Percentiles rank a stretch among this genome's conserved stretches.
Evolutionary conservation across 2,888 invertebrate species (phyloP).

Genomic region (Drepana falcataria): DNA sequence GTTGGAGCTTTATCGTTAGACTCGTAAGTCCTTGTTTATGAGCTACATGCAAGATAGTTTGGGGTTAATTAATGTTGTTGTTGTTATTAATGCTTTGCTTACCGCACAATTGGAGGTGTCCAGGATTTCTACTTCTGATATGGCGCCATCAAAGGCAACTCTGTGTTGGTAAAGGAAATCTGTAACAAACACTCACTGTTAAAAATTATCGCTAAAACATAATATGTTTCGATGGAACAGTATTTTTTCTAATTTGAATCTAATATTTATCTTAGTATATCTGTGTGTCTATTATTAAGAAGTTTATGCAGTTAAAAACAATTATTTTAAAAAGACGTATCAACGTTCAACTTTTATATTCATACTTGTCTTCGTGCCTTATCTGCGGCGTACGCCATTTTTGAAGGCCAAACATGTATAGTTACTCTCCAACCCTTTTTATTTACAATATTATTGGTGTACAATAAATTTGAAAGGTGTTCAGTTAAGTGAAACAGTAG

Average conservation of each 20-base stretch:
- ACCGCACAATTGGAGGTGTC: conserved; percentile 90
- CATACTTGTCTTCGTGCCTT: too few relatives aligned
- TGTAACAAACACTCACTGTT: conserved; percentile 69
- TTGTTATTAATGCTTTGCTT: conserved; percentile 47
- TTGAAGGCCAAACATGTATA: too few relatives aligned
- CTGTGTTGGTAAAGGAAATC: conserved; percentile 89
- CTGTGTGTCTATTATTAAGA: too few relatives aligned
- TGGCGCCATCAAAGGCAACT: conserved; percentile 87
- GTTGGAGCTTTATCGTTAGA: conserved; percentile 14
- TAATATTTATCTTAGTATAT: too few relatives aligned
- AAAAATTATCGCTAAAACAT: background rate
- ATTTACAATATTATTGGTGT: background rate
- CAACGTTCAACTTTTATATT: too few relatives aligned
- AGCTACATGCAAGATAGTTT: background rate
- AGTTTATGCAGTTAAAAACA: too few relatives aligned
- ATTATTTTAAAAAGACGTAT: too few relatives aligned
- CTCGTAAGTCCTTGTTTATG: conserved; percentile 5
- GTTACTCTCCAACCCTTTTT: too few relatives aligned
- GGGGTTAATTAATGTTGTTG: background rate
- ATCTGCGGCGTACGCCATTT: too few relatives aligned
- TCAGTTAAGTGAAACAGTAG: background rate
- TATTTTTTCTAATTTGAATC: conserved; percentile 6
- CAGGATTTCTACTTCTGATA: conserved; percentile 87
- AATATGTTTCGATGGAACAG: background rate
- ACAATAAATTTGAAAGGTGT: conserved; percentile 9